Evolutionary conservation across 1,140 invertebrate genomes (phyloP).

Genomic region (Cardiocondyla obscurior): DNA sequence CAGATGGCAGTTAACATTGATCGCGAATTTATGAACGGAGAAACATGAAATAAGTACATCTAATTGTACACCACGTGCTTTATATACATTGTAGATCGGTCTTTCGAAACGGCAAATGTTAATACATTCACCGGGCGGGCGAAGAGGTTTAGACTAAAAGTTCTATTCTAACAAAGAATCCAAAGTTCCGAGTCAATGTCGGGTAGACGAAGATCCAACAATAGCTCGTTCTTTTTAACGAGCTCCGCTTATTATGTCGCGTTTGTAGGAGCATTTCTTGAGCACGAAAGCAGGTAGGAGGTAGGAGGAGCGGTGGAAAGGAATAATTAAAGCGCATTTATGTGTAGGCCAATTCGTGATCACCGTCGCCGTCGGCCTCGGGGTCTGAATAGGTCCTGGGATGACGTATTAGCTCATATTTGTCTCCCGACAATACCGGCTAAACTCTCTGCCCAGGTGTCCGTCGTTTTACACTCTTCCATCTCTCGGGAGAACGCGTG

Average conservation of each 20-base stretch:
- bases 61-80: no score
- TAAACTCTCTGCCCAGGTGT: conserved; percentile 80
- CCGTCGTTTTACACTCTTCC: conserved; percentile 78
- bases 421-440: conserved; percentile 81
- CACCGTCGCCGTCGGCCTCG: conserved; percentile 75
- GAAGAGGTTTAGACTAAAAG: neutral
- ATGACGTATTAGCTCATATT: conserved; percentile 84
- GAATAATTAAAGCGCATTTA: conserved; percentile 83
- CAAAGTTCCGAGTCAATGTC: conserved; percentile 27
- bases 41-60: neutral
- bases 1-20: neutral
- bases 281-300: conserved; percentile 9
- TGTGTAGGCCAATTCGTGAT: conserved; percentile 80
- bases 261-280: conserved; percentile 42
- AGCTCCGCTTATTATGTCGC: conserved; percentile 54
- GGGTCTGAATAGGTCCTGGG: conserved; percentile 75
- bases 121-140: neutral
- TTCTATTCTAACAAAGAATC: conserved; percentile 28
- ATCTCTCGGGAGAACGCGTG: conserved; percentile 71
- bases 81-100: neutral
- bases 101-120: neutral
- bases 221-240: conserved; percentile 54
- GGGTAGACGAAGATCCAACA: conserved; percentile 43
- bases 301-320: conserved; percentile 18
- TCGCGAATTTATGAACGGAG: neutral